Conservation (phyloP, 2,888 invertebrate genomes). For the Drosophila anceps region DNA sequence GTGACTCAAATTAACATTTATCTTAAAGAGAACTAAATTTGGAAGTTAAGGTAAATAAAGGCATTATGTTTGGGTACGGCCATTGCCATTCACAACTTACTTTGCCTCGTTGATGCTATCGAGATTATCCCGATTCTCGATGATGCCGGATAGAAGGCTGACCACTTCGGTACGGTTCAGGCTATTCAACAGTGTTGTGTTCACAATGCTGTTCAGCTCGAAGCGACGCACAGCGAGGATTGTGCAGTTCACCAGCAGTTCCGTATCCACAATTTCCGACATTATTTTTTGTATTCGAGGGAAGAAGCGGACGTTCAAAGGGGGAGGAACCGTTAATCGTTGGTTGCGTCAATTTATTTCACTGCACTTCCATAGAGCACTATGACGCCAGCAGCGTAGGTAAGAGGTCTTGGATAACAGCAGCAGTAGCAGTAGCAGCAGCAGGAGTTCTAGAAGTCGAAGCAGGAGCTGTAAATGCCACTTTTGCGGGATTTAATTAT, state of each 20-base stretch:
- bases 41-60: neutral
- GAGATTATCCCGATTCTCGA: slow-evolving; percentile 82
- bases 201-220: slow-evolving; percentile 79
- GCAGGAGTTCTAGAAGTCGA: slow-evolving; percentile 7
- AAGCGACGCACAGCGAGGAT: slow-evolving; percentile 84
- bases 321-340: slow-evolving; percentile 24
- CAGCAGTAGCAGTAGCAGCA: neutral
- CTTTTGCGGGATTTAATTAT: slow-evolving; percentile 48
- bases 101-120: slow-evolving; percentile 82
- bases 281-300: slow-evolving; percentile 54
- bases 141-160: slow-evolving; percentile 81
- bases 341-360: slow-evolving; percentile 52
- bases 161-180: slow-evolving; percentile 84
- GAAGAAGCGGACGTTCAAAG: no score
- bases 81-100: slow-evolving; percentile 71
- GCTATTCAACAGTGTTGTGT: slow-evolving; percentile 74
- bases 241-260: slow-evolving; percentile 84
- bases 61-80: neutral
- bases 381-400: slow-evolving; percentile 7
- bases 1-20: neutral
- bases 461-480: slow-evolving; percentile 34
- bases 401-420: neutral
- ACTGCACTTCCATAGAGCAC: slow-evolving; percentile 43
- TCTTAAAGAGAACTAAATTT: neutral
- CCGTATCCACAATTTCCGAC: slow-evolving; percentile 84